Percentiles rank a stretch among this genome's conserved stretches.
These are phyloP conservation scores for Alloplasta piceator DNA, from an alignment of 2,888 invertebrate species.

Conservation along the genomic window DNA sequence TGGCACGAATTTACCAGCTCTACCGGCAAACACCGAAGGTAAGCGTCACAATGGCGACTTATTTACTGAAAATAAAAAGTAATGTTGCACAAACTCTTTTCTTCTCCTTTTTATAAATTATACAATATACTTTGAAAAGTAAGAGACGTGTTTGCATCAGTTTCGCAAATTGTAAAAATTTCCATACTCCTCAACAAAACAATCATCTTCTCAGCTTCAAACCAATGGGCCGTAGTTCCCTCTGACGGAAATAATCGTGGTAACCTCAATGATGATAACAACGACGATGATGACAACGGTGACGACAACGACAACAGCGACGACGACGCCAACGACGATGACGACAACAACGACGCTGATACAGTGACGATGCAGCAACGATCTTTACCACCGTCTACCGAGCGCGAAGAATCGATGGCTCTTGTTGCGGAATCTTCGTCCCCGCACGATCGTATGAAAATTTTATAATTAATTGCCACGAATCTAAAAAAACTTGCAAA, in stretches of 20 bases:
- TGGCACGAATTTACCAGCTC: conserved; percentile 73
- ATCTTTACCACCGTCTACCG: conserved; percentile 75
- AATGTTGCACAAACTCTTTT: background rate
- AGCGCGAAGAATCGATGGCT: conserved; percentile 75
- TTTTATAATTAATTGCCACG: conserved; percentile 19
- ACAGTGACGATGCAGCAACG: conserved; percentile 74
- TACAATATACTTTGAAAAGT: background rate
- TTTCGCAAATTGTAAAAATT: background rate
- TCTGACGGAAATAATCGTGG: conserved; percentile 77
- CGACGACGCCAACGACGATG: conserved; percentile 76
- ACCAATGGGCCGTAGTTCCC: conserved; percentile 78
- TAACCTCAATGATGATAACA: conserved; percentile 75
- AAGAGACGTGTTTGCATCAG: background rate
- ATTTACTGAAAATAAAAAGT: background rate
- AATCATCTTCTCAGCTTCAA: conserved; percentile 55
- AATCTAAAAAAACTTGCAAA: conserved; percentile 12
- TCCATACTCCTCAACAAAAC: conserved; percentile 11
- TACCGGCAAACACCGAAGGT: conserved; percentile 72
- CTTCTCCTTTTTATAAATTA: background rate
- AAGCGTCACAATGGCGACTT: conserved; percentile 5
- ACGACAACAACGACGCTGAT: conserved; percentile 76
- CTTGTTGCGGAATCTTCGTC: conserved; percentile 77
- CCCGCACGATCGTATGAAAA: conserved; percentile 75
- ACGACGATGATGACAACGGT: conserved; percentile 51
- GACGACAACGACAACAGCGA: conserved; percentile 74